These are phyloP conservation scores for Prunella strophiata DNA, from an alignment of 2,797 vertebrate species.

Conservation along the genomic window DNA sequence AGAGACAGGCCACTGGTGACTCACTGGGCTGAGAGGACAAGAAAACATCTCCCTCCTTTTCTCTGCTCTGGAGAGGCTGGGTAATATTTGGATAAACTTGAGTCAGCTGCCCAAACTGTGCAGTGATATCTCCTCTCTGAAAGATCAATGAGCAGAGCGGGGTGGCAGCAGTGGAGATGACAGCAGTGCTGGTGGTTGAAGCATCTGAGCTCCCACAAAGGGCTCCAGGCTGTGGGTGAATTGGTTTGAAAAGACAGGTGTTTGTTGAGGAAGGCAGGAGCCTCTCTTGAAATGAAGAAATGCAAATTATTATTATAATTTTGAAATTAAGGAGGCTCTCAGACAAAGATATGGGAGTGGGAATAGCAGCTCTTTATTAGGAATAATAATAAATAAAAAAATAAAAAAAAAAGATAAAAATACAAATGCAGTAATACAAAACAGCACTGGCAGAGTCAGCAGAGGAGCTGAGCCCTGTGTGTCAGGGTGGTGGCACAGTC, in stretches of 20 bases:
- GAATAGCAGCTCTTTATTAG: not conserved
- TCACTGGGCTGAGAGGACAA: not conserved
- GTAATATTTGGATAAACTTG: not conserved
- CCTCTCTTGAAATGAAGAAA: not conserved
- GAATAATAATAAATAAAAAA: not conserved
- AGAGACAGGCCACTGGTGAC: not conserved
- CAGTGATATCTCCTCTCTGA: not conserved
- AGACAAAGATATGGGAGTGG: not conserved
- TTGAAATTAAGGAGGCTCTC: not conserved
- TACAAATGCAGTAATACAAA: no score
- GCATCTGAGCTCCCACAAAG: not conserved
- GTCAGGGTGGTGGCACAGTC: no score
- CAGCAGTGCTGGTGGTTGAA: not conserved
- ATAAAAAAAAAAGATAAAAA: no score
- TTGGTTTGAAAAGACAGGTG: not conserved
- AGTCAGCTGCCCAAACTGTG: not conserved
- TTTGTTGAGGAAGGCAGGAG: not conserved
- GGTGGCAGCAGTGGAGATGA: not conserved
- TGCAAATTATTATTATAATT: not conserved
- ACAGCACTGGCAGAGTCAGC: no score
- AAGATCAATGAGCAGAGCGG: rapidly evolving
- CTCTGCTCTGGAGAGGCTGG: not conserved
- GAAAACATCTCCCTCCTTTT: not conserved
- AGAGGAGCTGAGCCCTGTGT: rapidly evolving
- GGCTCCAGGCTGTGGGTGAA: not conserved